These are phyloP conservation scores for Erebia ligea DNA, from an alignment of 2,888 invertebrate species.

Conservation along the genomic window DNA sequence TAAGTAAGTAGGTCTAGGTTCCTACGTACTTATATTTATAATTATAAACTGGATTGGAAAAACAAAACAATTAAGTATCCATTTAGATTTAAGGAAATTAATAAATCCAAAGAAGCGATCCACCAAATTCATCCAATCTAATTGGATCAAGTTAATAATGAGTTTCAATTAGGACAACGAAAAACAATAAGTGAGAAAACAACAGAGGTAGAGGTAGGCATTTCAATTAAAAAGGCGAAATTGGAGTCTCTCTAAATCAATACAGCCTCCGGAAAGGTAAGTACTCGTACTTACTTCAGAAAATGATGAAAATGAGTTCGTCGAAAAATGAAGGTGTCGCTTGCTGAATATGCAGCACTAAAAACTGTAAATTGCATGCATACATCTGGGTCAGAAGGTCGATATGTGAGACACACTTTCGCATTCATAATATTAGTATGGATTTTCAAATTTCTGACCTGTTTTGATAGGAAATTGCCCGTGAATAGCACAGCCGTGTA, in stretches of 20 bases:
- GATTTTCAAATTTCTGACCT: not conserved
- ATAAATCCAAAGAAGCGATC: constrained; percentile 12
- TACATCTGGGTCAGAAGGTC: too few species aligned
- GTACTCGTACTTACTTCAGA: constrained; percentile 1
- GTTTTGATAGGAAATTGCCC: not conserved
- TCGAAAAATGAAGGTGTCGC: not conserved
- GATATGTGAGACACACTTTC: too few species aligned
- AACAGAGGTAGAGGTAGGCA: constrained; percentile 22
- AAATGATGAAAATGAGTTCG: constrained; percentile 2
- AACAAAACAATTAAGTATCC: constrained; percentile 9
- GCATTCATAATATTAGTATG: too few species aligned
- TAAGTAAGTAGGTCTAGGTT: too few species aligned
- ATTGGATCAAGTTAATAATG: constrained; percentile 27
- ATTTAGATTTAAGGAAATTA: constrained; percentile 1
- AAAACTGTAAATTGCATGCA: too few species aligned
- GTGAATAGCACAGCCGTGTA: not conserved
- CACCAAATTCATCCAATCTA: constrained; percentile 26
- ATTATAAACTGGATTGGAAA: not conserved
- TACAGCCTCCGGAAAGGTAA: constrained; percentile 1
- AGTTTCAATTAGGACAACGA: constrained; percentile 30
- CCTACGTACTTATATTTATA: too few species aligned
- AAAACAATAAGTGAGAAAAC: constrained; percentile 10
- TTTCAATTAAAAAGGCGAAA: constrained; percentile 27
- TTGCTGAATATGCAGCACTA: not conserved
- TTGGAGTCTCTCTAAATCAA: constrained; percentile 19